phyloP scores from a whole-genome alignment of 2,888 invertebrate species.

The Nycteola revayana region DNA sequence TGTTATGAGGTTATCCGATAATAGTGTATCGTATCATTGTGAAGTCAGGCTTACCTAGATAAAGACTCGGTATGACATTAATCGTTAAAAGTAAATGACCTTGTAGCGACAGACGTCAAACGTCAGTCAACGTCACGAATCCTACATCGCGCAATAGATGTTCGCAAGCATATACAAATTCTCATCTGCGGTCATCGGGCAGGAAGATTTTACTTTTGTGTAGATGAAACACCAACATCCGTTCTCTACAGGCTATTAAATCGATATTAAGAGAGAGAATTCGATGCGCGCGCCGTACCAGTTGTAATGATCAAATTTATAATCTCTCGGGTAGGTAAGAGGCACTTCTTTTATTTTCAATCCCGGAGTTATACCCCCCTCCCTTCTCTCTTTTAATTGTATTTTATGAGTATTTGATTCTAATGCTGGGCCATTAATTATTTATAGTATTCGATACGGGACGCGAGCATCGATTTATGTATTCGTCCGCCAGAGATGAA shows the following conservation, averaged over 20 bases:
- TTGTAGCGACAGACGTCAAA: too few relatives aligned
- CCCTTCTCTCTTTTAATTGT: slow-evolving; percentile 79
- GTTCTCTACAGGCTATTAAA: slow-evolving; percentile 71
- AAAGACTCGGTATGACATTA: slow-evolving; percentile 60
- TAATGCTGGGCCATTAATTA: slow-evolving; percentile 80
- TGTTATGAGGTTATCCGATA: too few relatives aligned
- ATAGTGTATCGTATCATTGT: slow-evolving; percentile 44
- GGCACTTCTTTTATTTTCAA: slow-evolving; percentile 72
- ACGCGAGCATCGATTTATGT: slow-evolving; percentile 73
- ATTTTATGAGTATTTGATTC: slow-evolving; percentile 83
- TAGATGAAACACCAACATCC: too few relatives aligned
- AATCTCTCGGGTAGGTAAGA: slow-evolving; percentile 77
- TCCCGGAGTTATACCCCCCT: slow-evolving; percentile 69
- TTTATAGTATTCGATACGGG: slow-evolving; percentile 80
- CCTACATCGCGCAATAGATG: too few relatives aligned
- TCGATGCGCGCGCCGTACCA: slow-evolving; percentile 71
- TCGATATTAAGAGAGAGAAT: slow-evolving; percentile 72
- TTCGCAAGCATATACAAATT: too few relatives aligned
- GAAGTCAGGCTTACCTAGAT: slow-evolving; percentile 42
- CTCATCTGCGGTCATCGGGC: too few relatives aligned
- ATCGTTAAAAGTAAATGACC: slow-evolving; percentile 64
- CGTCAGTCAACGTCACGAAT: too few relatives aligned
- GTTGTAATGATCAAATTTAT: slow-evolving; percentile 79
- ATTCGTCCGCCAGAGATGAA: slow-evolving; percentile 60
- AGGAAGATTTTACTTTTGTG: too few relatives aligned